These are phyloP conservation scores for Dolichomitus sp. DNA, from an alignment of 2,888 invertebrate species.

Conservation along the genomic window DNA sequence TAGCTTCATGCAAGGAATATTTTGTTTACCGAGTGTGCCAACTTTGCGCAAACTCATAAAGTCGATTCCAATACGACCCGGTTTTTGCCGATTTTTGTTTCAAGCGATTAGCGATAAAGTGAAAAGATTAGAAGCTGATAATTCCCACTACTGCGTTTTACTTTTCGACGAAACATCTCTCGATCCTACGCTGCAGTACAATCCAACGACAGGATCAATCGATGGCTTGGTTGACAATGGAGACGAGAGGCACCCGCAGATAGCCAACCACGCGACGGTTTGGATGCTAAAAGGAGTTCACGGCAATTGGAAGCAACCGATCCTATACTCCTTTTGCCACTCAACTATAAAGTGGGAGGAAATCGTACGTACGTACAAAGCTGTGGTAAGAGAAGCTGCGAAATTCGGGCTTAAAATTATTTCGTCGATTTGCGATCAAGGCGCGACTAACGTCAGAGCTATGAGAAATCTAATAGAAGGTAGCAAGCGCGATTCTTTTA, in stretches of 20 bases:
- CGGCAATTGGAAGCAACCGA: slow-evolving; percentile 31
- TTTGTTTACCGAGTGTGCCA: slow-evolving; percentile 2
- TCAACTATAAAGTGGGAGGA: slow-evolving; percentile 22
- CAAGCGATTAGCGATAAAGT: slow-evolving; percentile 22
- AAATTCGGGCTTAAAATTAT: slow-evolving; percentile 7
- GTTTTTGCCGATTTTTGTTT: slow-evolving; percentile 10
- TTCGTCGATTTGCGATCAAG: slow-evolving; percentile 24
- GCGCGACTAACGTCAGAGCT: slow-evolving; percentile 17
- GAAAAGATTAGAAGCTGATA: not conserved
- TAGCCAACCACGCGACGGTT: slow-evolving; percentile 29
- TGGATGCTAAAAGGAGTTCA: slow-evolving; percentile 35
- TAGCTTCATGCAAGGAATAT: slow-evolving; percentile 5
- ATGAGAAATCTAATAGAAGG: slow-evolving; percentile 1
- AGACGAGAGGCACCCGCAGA: slow-evolving; percentile 7
- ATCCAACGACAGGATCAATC: not conserved
- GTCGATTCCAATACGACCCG: slow-evolving; percentile 11
- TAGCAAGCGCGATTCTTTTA: not conserved
- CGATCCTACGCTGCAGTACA: slow-evolving; percentile 4
- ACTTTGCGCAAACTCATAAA: slow-evolving; percentile 23
- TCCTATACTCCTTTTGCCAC: slow-evolving; percentile 18
- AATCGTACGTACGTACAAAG: slow-evolving; percentile 18
- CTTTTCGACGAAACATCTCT: slow-evolving; percentile 17
- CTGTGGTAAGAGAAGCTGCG: not conserved
- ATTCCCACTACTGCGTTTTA: slow-evolving; percentile 5
- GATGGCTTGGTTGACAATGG: slow-evolving; percentile 28